Percentiles rank a stretch among this genome's conserved stretches.
phyloP scores from a whole-genome alignment of 2,888 invertebrate genomes.

The Agriotes lineatus region DNA sequence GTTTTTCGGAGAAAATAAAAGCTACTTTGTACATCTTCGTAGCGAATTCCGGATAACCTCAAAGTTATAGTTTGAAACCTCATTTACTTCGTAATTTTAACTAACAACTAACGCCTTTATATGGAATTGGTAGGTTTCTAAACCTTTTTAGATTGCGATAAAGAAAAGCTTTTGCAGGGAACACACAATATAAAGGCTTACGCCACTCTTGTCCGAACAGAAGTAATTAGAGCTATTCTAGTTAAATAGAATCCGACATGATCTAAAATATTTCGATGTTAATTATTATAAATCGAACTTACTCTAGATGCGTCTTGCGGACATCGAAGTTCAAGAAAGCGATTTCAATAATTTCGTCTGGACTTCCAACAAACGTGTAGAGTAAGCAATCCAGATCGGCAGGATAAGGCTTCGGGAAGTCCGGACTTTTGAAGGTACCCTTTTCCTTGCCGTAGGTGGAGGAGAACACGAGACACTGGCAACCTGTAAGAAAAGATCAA shows the following conservation, averaged over 20 bases:
- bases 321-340: conserved; percentile 85
- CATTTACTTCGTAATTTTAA: not conserved
- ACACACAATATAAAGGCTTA: too few relatives aligned
- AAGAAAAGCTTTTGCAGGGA: too few relatives aligned
- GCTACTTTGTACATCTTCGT: not conserved
- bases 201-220: too few relatives aligned
- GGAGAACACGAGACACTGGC: conserved; percentile 85
- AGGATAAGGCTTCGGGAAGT: conserved; percentile 83
- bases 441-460: conserved; percentile 83
- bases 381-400: conserved; percentile 83
- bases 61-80: not conserved
- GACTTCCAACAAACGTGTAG: conserved; percentile 84
- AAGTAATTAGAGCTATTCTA: too few relatives aligned
- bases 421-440: conserved; percentile 86
- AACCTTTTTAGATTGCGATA: too few relatives aligned
- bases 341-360: conserved; percentile 85
- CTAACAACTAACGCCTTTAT: too few relatives aligned
- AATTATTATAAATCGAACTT: too few relatives aligned
- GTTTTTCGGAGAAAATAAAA: not conserved
- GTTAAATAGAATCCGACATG: too few relatives aligned
- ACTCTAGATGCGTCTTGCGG: conserved; percentile 76
- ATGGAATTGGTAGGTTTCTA: too few relatives aligned
- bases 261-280: too few relatives aligned
- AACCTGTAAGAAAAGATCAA: conserved; percentile 72
- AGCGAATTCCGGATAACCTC: not conserved